These are phyloP conservation scores for Gallinago media DNA, from an alignment of 2,113 vertebrate species.

Conservation along the genomic window DNA sequence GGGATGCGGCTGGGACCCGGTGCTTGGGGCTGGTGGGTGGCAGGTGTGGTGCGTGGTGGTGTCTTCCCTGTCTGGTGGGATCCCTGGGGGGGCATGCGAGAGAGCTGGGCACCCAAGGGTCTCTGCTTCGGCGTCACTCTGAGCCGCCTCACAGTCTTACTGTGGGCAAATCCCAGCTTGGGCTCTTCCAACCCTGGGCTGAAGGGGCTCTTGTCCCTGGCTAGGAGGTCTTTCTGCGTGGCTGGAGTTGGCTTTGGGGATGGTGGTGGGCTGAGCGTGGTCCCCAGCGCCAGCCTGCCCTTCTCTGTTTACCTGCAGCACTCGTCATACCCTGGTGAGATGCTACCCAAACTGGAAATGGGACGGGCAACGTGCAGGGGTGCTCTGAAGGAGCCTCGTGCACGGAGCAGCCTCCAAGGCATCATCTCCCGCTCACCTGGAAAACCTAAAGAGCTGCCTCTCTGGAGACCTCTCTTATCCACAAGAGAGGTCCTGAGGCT, in stretches of 20 bases:
- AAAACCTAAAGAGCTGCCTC: background rate
- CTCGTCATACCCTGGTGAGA: rapidly evolving
- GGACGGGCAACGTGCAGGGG: background rate
- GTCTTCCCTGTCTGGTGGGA: rapidly evolving
- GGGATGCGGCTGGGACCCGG: rapidly evolving
- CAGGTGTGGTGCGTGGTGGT: rapidly evolving
- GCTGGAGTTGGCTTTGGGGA: rapidly evolving
- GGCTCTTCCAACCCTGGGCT: rapidly evolving
- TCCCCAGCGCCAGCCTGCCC: rapidly evolving
- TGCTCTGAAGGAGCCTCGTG: background rate
- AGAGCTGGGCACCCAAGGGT: background rate
- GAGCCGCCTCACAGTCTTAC: rapidly evolving
- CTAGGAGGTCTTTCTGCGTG: rapidly evolving
- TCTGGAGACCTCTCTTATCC: background rate
- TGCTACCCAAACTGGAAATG: background rate
- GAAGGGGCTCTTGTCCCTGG: rapidly evolving
- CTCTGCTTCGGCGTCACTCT: rapidly evolving
- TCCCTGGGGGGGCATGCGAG: rapidly evolving
- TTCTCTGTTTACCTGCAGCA: background rate
- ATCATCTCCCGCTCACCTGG: background rate
- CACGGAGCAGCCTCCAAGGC: background rate
- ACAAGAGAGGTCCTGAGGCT: background rate
- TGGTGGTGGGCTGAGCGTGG: background rate
- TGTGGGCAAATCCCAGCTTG: rapidly evolving
- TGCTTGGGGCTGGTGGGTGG: background rate